These are phyloP conservation scores for Enteromius argenteus DNA, from an alignment of 2,797 vertebrate genomes.

Conservation along the genomic window DNA sequence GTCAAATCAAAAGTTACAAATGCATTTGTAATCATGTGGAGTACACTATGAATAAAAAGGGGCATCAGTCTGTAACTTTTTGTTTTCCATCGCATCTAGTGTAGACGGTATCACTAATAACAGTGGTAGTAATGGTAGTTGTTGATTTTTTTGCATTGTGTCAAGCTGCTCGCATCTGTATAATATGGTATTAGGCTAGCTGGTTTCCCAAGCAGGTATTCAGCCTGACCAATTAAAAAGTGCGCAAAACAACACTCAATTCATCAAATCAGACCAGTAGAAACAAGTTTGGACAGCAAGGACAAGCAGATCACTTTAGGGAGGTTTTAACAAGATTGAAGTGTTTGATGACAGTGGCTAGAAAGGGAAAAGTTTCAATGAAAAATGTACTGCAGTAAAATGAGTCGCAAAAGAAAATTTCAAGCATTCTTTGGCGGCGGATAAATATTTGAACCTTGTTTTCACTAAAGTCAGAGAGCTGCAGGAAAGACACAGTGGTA, in stretches of 20 bases:
- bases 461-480: background rate
- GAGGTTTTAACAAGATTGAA: background rate
- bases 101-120: background rate
- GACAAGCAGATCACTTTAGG: background rate
- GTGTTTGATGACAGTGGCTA: background rate
- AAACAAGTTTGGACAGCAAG: background rate
- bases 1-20: background rate
- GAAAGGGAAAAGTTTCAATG: background rate
- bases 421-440: background rate
- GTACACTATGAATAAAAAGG: background rate
- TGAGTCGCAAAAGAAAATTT: background rate
- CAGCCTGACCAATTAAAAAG: background rate
- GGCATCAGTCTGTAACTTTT: background rate
- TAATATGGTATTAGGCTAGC: background rate
- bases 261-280: background rate
- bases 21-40: background rate
- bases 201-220: slow-evolving; percentile 12
- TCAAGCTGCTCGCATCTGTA: background rate
- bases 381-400: background rate
- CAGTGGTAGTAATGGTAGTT: background rate
- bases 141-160: background rate
- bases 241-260: background rate
- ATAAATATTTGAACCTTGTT: background rate
- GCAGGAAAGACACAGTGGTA: slow-evolving; percentile 13
- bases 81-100: background rate